Evolutionary conservation across 2,113 vertebrate species (phyloP).

Genomic region (Peromyscus maniculatus): DNA sequence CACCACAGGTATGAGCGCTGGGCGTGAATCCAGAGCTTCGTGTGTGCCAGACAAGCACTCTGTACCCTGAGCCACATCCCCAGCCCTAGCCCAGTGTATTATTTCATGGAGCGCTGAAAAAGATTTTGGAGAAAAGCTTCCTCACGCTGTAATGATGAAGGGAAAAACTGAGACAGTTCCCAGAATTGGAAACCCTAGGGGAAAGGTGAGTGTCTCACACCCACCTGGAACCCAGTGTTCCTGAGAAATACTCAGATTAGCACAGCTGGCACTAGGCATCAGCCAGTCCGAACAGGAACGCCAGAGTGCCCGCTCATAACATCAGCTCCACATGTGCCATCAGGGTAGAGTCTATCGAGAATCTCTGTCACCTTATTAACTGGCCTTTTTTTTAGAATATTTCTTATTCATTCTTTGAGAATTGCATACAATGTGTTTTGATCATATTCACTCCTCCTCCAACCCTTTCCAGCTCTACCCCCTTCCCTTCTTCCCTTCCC

Average conservation of each 20-base stretch:
- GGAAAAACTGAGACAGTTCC: background rate
- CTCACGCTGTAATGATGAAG: background rate
- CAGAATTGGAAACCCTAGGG: background rate
- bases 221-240: background rate
- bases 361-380: too few relatives aligned
- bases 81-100: background rate
- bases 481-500: background rate
- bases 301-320: background rate
- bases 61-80: background rate
- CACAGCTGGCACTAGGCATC: background rate
- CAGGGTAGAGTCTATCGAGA: fast-evolving
- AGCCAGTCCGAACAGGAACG: background rate
- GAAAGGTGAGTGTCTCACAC: background rate
- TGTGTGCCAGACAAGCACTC: background rate
- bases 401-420: background rate
- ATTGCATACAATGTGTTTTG: too few relatives aligned
- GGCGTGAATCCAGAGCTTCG: background rate
- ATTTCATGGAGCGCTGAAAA: background rate
- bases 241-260: background rate
- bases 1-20: background rate
- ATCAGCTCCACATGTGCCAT: fast-evolving
- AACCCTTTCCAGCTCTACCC: background rate
- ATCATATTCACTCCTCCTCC: background rate
- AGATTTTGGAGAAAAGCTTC: background rate
- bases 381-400: too few relatives aligned